phyloP scores from a whole-genome alignment of 1,140 invertebrate species.

The Heliconius himera region DNA sequence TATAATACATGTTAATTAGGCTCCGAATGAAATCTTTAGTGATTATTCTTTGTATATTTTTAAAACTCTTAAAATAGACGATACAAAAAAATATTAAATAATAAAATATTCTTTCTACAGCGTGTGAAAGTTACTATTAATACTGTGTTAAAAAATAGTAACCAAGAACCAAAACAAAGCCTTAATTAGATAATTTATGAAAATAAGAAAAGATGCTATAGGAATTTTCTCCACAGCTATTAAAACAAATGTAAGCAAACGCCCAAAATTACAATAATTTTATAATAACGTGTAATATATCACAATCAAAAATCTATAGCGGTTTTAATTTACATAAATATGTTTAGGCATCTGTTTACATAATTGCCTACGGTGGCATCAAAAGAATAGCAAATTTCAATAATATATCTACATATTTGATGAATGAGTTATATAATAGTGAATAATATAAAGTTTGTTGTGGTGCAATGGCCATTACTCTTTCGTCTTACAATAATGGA shows the following conservation, averaged over 20 bases:
- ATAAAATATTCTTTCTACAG: too few relatives aligned
- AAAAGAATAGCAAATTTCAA: slow-evolving; percentile 16
- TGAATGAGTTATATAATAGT: background rate
- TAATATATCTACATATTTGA: background rate
- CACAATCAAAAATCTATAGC: background rate
- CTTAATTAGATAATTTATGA: background rate
- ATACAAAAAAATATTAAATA: too few relatives aligned
- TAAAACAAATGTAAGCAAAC: background rate
- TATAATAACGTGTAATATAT: background rate
- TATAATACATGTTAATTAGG: too few relatives aligned
- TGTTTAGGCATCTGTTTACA: background rate
- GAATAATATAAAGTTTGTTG: background rate
- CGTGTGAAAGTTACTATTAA: too few relatives aligned
- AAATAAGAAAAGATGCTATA: background rate
- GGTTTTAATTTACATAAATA: background rate
- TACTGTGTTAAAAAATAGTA: too few relatives aligned
- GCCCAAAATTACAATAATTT: slow-evolving; percentile 9
- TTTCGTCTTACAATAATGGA: too few relatives aligned
- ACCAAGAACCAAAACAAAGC: background rate
- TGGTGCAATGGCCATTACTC: background rate
- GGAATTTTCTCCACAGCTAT: background rate
- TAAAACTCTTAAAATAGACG: too few relatives aligned
- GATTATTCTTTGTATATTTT: too few relatives aligned
- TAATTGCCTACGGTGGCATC: background rate
- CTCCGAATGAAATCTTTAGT: too few relatives aligned